These are phyloP conservation scores for Lates calcarifer DNA, from an alignment of 2,113 vertebrate genomes.

Conservation along the genomic window DNA sequence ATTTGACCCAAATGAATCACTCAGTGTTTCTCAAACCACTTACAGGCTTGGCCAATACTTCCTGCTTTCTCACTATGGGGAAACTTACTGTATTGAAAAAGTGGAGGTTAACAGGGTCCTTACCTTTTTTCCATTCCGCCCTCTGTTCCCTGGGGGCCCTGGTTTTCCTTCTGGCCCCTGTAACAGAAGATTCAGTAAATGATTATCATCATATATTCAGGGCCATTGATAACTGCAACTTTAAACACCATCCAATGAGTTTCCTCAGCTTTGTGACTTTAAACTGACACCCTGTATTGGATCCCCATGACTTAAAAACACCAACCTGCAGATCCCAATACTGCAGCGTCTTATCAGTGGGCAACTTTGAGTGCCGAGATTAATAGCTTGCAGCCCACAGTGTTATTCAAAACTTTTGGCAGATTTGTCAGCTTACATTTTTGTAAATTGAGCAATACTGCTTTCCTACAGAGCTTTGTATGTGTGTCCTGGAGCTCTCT, in stretches of 20 bases:
- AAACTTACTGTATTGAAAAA: neutral
- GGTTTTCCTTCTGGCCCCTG: constrained; percentile 93
- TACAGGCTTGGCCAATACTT: neutral
- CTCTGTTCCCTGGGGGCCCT: constrained; percentile 90
- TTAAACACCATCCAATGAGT: neutral
- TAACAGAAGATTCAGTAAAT: constrained; percentile 25
- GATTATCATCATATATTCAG: constrained; percentile 1
- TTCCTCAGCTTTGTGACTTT: neutral
- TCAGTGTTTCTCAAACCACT: constrained; percentile 10
- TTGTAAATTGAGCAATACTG: neutral
- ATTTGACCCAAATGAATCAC: neutral
- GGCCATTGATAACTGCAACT: neutral
- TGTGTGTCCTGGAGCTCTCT: neutral
- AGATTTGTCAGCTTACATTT: neutral
- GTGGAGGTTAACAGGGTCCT: neutral
- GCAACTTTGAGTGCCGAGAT: no score
- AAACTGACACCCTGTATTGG: neutral
- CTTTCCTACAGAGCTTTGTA: neutral
- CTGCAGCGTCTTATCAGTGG: neutral
- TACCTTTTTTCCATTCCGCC: constrained; percentile 94
- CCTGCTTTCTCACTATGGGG: neutral
- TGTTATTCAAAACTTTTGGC: neutral
- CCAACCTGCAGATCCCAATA: neutral
- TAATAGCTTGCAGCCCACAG: neutral
- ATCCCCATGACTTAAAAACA: neutral